These are phyloP conservation scores for Neuroscelio doddi DNA, from an alignment of 2,888 invertebrate genomes.

Conservation along the genomic window DNA sequence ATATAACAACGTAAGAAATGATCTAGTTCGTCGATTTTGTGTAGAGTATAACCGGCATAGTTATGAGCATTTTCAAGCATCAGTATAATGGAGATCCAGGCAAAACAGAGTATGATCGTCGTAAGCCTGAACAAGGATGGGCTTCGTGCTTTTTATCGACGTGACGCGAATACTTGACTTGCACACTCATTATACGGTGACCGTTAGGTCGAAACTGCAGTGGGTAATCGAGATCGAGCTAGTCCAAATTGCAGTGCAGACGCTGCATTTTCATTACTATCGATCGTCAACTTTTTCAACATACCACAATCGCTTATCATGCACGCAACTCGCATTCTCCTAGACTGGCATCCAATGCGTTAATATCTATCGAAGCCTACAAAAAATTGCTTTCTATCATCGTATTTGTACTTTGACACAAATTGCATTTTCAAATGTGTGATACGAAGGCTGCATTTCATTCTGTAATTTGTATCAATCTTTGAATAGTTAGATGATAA, in stretches of 20 bases:
- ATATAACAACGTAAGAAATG: not conserved
- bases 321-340: slow-evolving; percentile 41
- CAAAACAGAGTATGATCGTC: slow-evolving; percentile 45
- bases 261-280: slow-evolving; percentile 45
- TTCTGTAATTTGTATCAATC: not conserved
- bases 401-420: slow-evolving; percentile 35
- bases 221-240: slow-evolving; percentile 41
- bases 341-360: slow-evolving; percentile 22
- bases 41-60: slow-evolving; percentile 8
- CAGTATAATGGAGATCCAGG: slow-evolving; percentile 27
- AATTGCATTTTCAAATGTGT: slow-evolving; percentile 34
- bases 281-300: slow-evolving; percentile 36
- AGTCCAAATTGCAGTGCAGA: slow-evolving; percentile 35
- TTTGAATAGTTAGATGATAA: no score
- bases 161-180: slow-evolving; percentile 40
- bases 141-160: slow-evolving; percentile 44
- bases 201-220: slow-evolving; percentile 39
- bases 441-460: slow-evolving; percentile 11
- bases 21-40: slow-evolving; percentile 9
- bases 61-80: slow-evolving; percentile 15
- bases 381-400: slow-evolving; percentile 39
- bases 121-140: slow-evolving; percentile 26
- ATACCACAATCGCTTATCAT: slow-evolving; percentile 41
- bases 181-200: slow-evolving; percentile 34
- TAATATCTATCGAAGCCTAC: slow-evolving; percentile 17